These are phyloP conservation scores for Hylomyscus alleni DNA, from an alignment of 2,797 vertebrate species.

Conservation along the genomic window DNA sequence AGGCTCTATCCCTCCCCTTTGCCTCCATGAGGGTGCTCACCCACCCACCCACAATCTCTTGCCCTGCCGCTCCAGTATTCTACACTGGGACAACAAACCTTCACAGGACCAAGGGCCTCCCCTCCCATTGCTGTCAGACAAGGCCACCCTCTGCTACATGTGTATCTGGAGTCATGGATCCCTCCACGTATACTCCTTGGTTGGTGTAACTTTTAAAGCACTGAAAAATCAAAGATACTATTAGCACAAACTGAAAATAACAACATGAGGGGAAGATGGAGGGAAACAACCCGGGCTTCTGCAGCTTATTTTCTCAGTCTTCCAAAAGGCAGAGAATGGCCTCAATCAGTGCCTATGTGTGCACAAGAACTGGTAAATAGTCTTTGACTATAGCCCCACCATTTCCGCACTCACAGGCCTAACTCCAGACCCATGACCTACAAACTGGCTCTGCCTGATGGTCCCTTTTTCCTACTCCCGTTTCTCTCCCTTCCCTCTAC, in stretches of 20 bases:
- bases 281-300: not conserved
- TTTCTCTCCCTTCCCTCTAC: not conserved
- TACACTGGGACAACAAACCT: no score
- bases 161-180: no score
- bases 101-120: no score
- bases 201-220: not conserved
- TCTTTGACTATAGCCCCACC: not conserved
- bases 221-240: slow-evolving; percentile 64
- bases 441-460: not conserved
- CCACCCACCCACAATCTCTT: no score
- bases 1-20: not conserved
- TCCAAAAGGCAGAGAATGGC: slow-evolving; percentile 7
- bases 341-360: not conserved
- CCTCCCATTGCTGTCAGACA: no score
- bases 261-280: not conserved
- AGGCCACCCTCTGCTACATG: no score
- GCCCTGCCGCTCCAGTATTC: no score
- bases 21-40: no score
- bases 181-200: no score
- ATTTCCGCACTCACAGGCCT: not conserved
- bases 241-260: slow-evolving; percentile 44
- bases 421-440: not conserved
- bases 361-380: slow-evolving; percentile 25
- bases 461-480: not conserved
- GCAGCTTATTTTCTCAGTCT: not conserved